Evolutionary conservation across 1,140 invertebrate species (phyloP), one percentile per base, ranked within the genome.

Genomic region (Drosophila sechellia): DNA sequence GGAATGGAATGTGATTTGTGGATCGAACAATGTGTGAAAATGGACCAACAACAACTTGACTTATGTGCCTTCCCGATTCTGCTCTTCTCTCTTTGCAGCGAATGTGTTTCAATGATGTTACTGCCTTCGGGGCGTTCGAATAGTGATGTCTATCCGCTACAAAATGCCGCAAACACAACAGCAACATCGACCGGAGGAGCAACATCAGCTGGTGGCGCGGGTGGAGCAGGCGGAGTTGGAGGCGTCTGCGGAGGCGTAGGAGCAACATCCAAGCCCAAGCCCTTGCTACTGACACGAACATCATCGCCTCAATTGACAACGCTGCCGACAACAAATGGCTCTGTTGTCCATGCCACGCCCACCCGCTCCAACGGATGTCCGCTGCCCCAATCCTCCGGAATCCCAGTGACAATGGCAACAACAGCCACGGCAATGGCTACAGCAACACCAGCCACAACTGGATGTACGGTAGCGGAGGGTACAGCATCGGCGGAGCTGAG

Each of bases 91-190:
- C 49, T 34, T 76, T 81, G 40, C 72, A 87, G 86, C 90, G 86
- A 91, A 91, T 91, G 90, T 80, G 79, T 78, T 85, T 91, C 71
- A 85, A 91, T 75, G 78, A 92, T 92, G 90, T 87, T 92, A 79
- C 78, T 91, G 90, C 90, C 90, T 92, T 91, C 90, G 70, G 90
- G 90, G 90, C 90, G 90, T 78, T 91, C 90, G 61, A 91, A 90
- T 83, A 90, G 90, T 85, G 90, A 92, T 90, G 90, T 90, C 60
- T 86, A 91, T 87, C 85, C 90, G 80, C 63, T 90, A 76, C 90
- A 85, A 73, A 91, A 77, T 84, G 68, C 77, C 55, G 79, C 63
- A 72, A 76, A 66, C 53, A 76, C 58, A 50, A 63, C 74, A 56
- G n/a, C 49, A 42, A 48, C 40, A 48, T 20, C 58, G 35, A n/a